These are phyloP conservation scores for Alligator sinensis DNA, from an alignment of 2,113 vertebrate species.

Conservation along the genomic window DNA sequence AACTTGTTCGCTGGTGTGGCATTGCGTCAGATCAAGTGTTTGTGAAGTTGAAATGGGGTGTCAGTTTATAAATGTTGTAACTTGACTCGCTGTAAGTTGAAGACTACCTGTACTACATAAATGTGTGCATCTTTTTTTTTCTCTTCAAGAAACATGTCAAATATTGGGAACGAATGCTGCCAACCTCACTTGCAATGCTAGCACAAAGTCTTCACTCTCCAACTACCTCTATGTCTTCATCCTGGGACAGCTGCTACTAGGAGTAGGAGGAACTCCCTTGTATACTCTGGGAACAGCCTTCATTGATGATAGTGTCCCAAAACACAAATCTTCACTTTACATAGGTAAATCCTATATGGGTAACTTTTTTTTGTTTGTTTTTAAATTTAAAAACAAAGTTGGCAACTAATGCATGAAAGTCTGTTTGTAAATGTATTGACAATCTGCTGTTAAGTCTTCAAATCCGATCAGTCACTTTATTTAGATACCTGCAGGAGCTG, in stretches of 20 bases:
- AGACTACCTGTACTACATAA: too few relatives aligned
- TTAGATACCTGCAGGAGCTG: background rate
- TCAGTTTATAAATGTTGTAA: background rate
- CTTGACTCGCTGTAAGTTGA: background rate
- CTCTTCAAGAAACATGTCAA: slow-evolving; percentile 75
- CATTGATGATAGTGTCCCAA: slow-evolving; percentile 84
- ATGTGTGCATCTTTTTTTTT: background rate
- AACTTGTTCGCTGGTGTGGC: too few relatives aligned
- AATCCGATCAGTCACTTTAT: too few relatives aligned
- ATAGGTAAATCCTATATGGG: slow-evolving; percentile 76
- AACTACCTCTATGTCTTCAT: slow-evolving; percentile 82
- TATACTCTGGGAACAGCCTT: slow-evolving; percentile 85
- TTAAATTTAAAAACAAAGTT: background rate
- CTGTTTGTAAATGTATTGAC: background rate
- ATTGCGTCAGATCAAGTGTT: too few relatives aligned
- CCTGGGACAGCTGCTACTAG: slow-evolving; percentile 81
- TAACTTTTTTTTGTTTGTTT: background rate
- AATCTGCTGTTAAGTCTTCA: background rate
- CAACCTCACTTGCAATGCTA: slow-evolving; percentile 42
- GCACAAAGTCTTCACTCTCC: slow-evolving; percentile 56
- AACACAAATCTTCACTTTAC: slow-evolving; percentile 83
- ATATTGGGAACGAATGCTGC: background rate
- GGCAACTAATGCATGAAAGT: background rate
- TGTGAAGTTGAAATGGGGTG: background rate
- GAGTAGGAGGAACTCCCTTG: slow-evolving; percentile 82